Base-by-base conservation (phyloP, 1,140 invertebrate species). In the Heliconius himera region DNA sequence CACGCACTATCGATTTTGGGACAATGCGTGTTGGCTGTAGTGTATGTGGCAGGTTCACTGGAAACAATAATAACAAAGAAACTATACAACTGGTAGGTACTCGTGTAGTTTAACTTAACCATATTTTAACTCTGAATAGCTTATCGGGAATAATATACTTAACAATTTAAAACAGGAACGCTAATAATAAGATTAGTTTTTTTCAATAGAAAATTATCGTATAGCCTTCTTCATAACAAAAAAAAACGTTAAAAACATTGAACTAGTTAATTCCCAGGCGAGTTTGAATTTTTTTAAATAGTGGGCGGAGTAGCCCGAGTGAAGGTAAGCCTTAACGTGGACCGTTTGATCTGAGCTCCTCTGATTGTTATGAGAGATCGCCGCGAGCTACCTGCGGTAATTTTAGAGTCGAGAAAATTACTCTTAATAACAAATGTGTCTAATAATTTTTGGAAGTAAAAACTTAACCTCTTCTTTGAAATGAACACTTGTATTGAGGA, bases 371-470 rank as follows among this genome's bases (percentile, higher is more conserved):
- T 83, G 83, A 84, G 87, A 85, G 80, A 86, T 83, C 84, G 91
- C 93, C 91, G 82, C 87, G 83, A 91, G 93, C 93, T 94, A 93
- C 93, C 93, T 93, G 92, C 89, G 82, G 87, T 94, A 91, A 94
- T 93, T 91, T 93, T 84, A 89, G 90, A 86, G 82, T 84, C 85
- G 80, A 93, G 85, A 90, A 46, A 94, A 94, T 94, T 92, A 93
- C 89, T 93, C 91, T 91, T 92, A 94, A 94, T 94, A 94, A 94
- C 89, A 89, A 92, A 91, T 89, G 90, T 88, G 90, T 85, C 89
- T 88, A 89, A 88, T 90, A 82, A 84, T 84, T 82, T 84, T 71
- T 49, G 78, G 71, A 74, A 78, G 73, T 66, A 81, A 83, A 83
- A 70, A 60, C n/a, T 73, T 74, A 77, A 77, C 46, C 76, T 80